Evolutionary conservation across 2,888 invertebrate species (phyloP).

Genomic region (Lasioglossum calceatum): DNA sequence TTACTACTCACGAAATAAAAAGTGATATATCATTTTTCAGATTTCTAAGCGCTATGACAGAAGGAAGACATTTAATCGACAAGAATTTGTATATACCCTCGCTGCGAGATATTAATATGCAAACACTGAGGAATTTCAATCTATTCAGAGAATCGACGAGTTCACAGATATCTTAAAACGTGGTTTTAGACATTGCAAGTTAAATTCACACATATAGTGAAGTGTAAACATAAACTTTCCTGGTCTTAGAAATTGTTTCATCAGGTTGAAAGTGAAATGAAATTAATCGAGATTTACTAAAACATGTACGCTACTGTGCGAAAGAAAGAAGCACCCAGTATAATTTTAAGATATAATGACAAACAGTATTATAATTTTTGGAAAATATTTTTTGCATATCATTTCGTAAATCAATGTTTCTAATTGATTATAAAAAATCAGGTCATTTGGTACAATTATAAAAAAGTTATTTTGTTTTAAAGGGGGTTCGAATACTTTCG

Average conservation of each 20-base stretch:
- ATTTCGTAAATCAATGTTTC: no score
- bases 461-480: no score
- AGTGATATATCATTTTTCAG: constrained; percentile 23
- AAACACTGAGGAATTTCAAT: constrained; percentile 14
- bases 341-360: no score
- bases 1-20: no score
- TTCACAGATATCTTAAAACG: neutral
- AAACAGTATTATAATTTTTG: no score
- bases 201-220: neutral
- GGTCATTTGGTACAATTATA: no score
- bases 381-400: no score
- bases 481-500: no score
- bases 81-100: constrained; percentile 20
- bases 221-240: neutral
- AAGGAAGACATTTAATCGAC: constrained; percentile 12
- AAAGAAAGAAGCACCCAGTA: no score
- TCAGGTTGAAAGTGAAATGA: neutral
- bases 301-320: neutral
- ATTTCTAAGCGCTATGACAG: neutral
- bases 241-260: neutral
- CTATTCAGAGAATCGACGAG: constrained; percentile 1
- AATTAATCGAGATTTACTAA: neutral
- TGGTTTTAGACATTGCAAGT: neutral
- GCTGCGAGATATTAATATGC: constrained; percentile 13
- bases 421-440: no score